Conservation (phyloP, 2,797 vertebrate species). For the Cryptoprocta ferox region DNA sequence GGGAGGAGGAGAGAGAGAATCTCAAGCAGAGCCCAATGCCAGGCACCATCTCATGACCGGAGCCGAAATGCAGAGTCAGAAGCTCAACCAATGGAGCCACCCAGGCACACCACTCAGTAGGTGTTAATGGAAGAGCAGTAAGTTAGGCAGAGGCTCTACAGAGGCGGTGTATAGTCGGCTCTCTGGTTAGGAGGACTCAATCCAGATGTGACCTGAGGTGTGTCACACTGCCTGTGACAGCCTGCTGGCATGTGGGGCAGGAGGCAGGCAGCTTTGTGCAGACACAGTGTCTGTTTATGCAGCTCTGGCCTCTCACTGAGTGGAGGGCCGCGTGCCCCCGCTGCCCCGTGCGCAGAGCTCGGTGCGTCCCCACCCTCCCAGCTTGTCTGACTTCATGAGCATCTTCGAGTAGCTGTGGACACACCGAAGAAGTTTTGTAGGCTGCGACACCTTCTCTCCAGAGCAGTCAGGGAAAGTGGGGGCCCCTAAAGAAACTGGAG, state of each 20-base stretch:
- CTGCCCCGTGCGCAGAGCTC: fast-evolving
- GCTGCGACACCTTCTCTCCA: too few species aligned
- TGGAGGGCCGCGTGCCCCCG: fast-evolving
- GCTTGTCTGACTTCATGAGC: not conserved
- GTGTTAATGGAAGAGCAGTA: not conserved
- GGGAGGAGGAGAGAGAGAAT: too few species aligned
- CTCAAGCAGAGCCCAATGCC: too few species aligned
- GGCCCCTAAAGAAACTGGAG: not conserved
- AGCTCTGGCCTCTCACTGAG: not conserved
- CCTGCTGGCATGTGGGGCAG: not conserved
- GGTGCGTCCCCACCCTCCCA: fast-evolving
- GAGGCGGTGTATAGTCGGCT: not conserved
- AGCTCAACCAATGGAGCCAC: too few species aligned
- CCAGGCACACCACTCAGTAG: too few species aligned
- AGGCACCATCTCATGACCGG: too few species aligned
- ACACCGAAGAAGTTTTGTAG: too few species aligned
- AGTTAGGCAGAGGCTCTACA: not conserved
- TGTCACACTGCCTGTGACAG: fast-evolving
- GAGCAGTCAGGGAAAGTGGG: not conserved
- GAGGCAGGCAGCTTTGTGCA: not conserved
- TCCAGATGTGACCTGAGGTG: not conserved
- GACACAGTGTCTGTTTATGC: too few species aligned
- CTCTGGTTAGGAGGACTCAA: not conserved
- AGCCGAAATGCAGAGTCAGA: too few species aligned
- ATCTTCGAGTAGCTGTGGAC: fast-evolving